Evolutionary conservation across 2,888 invertebrate genomes (phyloP), one percentile per base, ranked within the genome.

Genomic region (Tuberolachnus salignus): DNA sequence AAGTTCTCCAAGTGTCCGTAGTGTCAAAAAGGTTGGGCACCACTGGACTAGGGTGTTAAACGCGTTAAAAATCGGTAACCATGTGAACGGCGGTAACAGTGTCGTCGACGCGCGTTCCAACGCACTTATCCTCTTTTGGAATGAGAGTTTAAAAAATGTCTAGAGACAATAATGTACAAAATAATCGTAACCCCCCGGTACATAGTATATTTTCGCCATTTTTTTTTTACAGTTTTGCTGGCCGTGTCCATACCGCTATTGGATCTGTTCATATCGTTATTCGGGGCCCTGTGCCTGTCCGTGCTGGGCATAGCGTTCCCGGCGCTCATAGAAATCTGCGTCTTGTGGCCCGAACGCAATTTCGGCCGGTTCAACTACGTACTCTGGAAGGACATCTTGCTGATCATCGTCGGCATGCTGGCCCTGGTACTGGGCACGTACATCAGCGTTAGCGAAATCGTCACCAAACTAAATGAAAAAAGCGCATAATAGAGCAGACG

Each of bases 271-370:
- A 93, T 93, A 82, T 92, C 92, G 0, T 85, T 93, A 67, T 91
- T 93, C 81, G 93, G 93, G 49, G 91, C 92, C 1, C 87, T 92
- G 66, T 91, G 92, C 82, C 87, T 92, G 81, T 91, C 92, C 6
- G 90, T 91, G 2, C 86, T 93, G 67, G 92, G 92, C 11, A 88
- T 93, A 55, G 90, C 91, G 3, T 92, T 92, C 84, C 92, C 93
- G 26, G 92, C 92, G 1, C 88, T 92, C 46, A 91, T 93, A 83
- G 91, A 92, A 83, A 87, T 92, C 59, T 91, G 93, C 84, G 91
- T 92, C 0, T 87, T 89, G 81, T 93, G 90, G 89, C 89, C 91
- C 0, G 86, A 89, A 82, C 80, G 82, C 23, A 86, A 88, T 26
- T 85, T 88, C n/a, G 89, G 90, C 0, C 86, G 86, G 70, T 85